Evolutionary conservation across 1,140 invertebrate genomes (phyloP), one percentile per base, ranked within the genome.

Genomic region (Ceratitis capitata): DNA sequence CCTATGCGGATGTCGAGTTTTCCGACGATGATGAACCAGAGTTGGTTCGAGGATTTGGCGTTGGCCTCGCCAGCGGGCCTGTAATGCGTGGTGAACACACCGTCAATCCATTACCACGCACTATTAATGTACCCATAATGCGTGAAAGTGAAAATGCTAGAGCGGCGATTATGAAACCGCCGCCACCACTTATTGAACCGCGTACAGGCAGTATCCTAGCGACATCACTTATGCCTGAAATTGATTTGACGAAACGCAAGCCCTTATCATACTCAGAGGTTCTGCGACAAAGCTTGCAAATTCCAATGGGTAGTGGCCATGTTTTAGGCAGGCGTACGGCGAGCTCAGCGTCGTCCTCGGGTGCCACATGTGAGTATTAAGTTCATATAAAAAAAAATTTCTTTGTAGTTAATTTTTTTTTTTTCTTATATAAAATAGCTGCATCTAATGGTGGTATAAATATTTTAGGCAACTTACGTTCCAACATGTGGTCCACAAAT

Each of bases 1-100:
- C 82, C 12, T 87, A 85, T 69, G 86, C 85, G 19, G 86, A 87
- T 86, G 42, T 84, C 42, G 86, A 87, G 64, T 86, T 87, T 53
- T 86, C 86, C 19, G 86, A 86, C 64, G 86, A 86, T 35, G 86
- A 86, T 64, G 86, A 86, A 74, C 56, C 86, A 1, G 26, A 85
- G 47, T 32, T 86, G 23, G 26, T 58, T 9, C 78, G 83, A 26
- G 85, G 85, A 29, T 45, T 83, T 56, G 85, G 61, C 26, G 29
- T 84, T 58, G 69, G 51, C 5, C 16, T 45, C 4, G 49, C 51
- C 14, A 82, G 53, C 19, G 78, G 42, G 56, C 12, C 51, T 47
- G 19, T 10, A 9, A 12, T 45, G 35, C 5, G 39, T 10, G 39
- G 45, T 78, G n/a, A n/a, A 9, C 69, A 39, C 7, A 35, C 51